These are phyloP conservation scores for Paratrypauchen microcephalus DNA, from an alignment of 2,797 vertebrate species.

Conservation along the genomic window DNA sequence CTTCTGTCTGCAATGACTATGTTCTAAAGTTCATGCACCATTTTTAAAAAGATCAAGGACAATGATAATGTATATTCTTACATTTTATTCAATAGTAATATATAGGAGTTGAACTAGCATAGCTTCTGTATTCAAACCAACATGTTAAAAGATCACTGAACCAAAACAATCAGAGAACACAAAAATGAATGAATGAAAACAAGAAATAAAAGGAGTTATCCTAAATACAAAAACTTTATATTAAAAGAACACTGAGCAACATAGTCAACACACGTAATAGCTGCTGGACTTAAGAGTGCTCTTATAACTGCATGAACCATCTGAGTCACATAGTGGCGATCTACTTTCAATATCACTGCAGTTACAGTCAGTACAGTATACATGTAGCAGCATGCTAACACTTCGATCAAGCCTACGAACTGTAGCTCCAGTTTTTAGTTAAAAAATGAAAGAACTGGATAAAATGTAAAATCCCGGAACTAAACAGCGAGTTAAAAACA, in stretches of 20 bases:
- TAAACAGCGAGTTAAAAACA: constrained; percentile 19
- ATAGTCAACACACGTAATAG: constrained; percentile 22
- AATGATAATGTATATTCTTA: constrained; percentile 14
- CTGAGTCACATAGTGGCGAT: neutral
- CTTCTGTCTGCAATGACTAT: neutral
- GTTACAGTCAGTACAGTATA: constrained; percentile 16
- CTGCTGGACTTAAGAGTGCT: constrained; percentile 18
- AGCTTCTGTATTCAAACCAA: constrained; percentile 56
- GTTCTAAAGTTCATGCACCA: neutral
- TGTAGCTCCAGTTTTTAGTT: constrained; percentile 24
- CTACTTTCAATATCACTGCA: constrained; percentile 18
- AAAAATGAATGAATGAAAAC: constrained; percentile 45
- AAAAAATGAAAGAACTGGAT: constrained; percentile 7
- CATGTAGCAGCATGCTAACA: constrained; percentile 20
- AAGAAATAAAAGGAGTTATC: constrained; percentile 27
- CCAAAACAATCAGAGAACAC: constrained; percentile 47
- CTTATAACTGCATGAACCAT: neutral
- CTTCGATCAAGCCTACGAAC: constrained; percentile 13
- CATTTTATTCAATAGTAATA: constrained; percentile 78
- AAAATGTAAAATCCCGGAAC: constrained; percentile 20
- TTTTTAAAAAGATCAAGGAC: neutral
- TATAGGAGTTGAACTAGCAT: constrained; percentile 73
- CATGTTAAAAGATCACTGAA: constrained; percentile 53
- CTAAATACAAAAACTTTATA: constrained; percentile 36
- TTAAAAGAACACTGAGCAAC: constrained; percentile 16